Evolutionary conservation across 2,113 vertebrate genomes (phyloP), one percentile per base, ranked within the genome.

Genomic region (Oostethus manadensis): DNA sequence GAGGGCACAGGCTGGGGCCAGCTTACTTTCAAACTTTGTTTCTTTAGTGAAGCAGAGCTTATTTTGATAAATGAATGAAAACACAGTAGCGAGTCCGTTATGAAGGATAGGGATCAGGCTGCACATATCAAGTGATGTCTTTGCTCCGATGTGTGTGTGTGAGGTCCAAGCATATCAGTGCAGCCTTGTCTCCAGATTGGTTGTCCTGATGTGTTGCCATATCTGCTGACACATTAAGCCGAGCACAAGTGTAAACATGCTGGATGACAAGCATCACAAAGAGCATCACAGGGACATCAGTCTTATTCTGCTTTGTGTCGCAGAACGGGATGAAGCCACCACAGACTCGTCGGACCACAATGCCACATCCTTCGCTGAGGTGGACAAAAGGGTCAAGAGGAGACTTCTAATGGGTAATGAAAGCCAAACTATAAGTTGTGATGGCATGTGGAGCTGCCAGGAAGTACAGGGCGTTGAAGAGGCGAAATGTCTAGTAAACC

Each of bases 301-400:
- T 38, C 29, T 38, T 38, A 38, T 54, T 54, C 7, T 40, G 33
- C 58, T 66, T 58, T 84, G 61, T 58, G 44, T 59, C 85, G 10
- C 79, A 99, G 97, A 97, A 77, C 89, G 68, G 71, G 92, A 95
- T 57, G 92, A 96, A 46, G 70, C 84, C 58, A 57, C 87, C 69
- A 46, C 78, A 4, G 93, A 94, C 60, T 56, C 87, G 63, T 75
- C 82, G 1, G 94, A 97, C 63, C 89, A 84, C 78, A 96, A 97
- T 20, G 50, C 90, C 77, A 97, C 94, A 0, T 89, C 88, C 47
- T 86, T 92, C 51, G 84, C 85, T 0, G 96, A 99, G 60, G 93
- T 92, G 63, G 97, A 99, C 84, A 99, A 98, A 75, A 89, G 97
- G 10, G 97, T 98, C 75, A 99, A 97, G 54, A 89, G 96, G 21